Evolutionary conservation across 2,888 invertebrate species (phyloP).

Genomic region (Lamellibrachia satsuma): DNA sequence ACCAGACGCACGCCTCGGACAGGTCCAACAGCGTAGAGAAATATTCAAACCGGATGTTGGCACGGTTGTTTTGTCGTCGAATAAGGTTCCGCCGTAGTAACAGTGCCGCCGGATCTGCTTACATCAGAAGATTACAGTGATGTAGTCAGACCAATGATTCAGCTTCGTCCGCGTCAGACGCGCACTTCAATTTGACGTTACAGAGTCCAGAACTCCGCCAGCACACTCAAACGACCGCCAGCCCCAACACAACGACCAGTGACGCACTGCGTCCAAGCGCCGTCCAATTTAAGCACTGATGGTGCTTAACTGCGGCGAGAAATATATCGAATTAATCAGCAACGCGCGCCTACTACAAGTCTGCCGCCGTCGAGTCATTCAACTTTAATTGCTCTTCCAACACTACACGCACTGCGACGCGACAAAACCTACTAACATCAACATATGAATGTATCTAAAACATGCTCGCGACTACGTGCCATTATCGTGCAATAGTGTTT

Average conservation of each 20-base stretch:
- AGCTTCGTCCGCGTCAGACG: not conserved
- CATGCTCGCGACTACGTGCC: not conserved
- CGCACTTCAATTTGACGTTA: not conserved
- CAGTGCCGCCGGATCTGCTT: not conserved
- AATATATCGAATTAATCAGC: not conserved
- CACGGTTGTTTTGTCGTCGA: not conserved
- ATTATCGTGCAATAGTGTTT: not conserved
- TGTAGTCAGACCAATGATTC: not conserved
- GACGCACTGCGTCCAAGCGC: not conserved
- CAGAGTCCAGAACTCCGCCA: not conserved
- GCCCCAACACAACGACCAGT: not conserved
- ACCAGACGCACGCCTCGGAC: not conserved
- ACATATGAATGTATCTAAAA: not conserved
- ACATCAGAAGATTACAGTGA: not conserved
- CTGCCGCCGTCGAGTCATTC: conserved; percentile 2
- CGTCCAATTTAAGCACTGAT: not conserved
- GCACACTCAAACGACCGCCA: not conserved
- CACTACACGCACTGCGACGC: not conserved
- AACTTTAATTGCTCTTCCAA: not conserved
- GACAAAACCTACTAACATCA: not conserved
- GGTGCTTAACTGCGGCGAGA: not conserved
- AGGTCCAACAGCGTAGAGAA: not conserved
- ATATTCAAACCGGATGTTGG: not conserved
- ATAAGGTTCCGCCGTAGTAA: not conserved
- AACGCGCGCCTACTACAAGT: not conserved